phyloP scores from a whole-genome alignment of 2,797 vertebrate species.

The Salarias fasciatus region DNA sequence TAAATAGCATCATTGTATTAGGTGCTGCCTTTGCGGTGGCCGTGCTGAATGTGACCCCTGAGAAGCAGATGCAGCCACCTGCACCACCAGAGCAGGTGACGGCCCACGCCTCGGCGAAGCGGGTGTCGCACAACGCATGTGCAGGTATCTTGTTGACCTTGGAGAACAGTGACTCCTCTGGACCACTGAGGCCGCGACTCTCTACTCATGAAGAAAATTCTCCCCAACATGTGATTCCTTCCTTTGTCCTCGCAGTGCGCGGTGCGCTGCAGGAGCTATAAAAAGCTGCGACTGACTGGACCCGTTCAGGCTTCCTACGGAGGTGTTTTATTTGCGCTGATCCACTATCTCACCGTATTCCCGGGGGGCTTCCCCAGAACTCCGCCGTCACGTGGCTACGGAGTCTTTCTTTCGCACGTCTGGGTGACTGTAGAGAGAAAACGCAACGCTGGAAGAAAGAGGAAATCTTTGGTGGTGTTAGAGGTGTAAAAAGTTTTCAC shows the following conservation, averaged over 20 bases:
- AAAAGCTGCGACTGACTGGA: slow-evolving; percentile 56
- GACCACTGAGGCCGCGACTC: too few species aligned
- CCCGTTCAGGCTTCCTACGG: slow-evolving; percentile 18
- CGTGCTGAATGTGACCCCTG: slow-evolving; percentile 56
- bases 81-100: slow-evolving; percentile 33
- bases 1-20: slow-evolving; percentile 65
- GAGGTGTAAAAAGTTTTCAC: too few species aligned
- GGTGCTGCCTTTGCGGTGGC: slow-evolving; percentile 46
- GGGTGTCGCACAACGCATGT: slow-evolving; percentile 6
- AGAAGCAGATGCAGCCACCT: slow-evolving; percentile 53
- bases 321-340: slow-evolving; percentile 25
- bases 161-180: neutral
- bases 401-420: neutral
- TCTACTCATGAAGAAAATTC: neutral
- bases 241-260: slow-evolving; percentile 25
- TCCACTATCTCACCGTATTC: slow-evolving; percentile 17
- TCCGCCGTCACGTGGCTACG: neutral
- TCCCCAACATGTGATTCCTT: slow-evolving; percentile 10
- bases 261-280: slow-evolving; percentile 49
- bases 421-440: too few species aligned
- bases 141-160: slow-evolving; percentile 30
- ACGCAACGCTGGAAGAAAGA: too few species aligned
- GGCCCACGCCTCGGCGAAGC: neutral
- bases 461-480: too few species aligned
- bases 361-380: slow-evolving; percentile 4